These are phyloP conservation scores for Chrysina gloriosa DNA, from an alignment of 2,888 invertebrate genomes.

Conservation along the genomic window DNA sequence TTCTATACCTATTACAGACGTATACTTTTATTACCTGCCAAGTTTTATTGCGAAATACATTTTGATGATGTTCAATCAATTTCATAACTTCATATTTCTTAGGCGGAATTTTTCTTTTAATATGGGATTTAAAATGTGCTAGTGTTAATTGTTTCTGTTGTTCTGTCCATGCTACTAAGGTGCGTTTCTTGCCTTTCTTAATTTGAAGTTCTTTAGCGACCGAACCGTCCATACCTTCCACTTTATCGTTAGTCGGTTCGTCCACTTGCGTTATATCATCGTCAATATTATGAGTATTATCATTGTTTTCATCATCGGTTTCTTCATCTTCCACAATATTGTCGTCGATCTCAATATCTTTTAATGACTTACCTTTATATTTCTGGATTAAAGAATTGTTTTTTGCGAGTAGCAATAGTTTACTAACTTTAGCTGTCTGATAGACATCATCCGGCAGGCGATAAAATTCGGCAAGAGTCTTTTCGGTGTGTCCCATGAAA, in stretches of 20 bases:
- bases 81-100: constrained; percentile 5
- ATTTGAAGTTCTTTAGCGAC: not conserved
- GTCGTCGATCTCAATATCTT: constrained; percentile 28
- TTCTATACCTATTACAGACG: not conserved
- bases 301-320: not conserved
- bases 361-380: constrained; percentile 39
- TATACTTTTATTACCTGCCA: constrained; percentile 7
- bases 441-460: too few species aligned
- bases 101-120: not conserved
- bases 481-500: constrained; percentile 36
- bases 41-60: constrained; percentile 13
- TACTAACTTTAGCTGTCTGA: constrained; percentile 25
- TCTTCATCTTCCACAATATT: constrained; percentile 10
- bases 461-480: constrained; percentile 36
- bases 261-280: too few species aligned
- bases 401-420: constrained; percentile 21
- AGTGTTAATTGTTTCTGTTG: not conserved
- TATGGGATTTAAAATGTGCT: constrained; percentile 1
- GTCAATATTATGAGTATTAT: too few species aligned
- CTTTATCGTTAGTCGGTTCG: not conserved
- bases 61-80: not conserved
- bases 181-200: not conserved
- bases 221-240: not conserved
- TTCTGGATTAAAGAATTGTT: constrained; percentile 5
- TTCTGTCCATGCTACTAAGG: not conserved